Base-by-base conservation (phyloP, 2,113 vertebrate species). In the Ceratotherium simum region DNA sequence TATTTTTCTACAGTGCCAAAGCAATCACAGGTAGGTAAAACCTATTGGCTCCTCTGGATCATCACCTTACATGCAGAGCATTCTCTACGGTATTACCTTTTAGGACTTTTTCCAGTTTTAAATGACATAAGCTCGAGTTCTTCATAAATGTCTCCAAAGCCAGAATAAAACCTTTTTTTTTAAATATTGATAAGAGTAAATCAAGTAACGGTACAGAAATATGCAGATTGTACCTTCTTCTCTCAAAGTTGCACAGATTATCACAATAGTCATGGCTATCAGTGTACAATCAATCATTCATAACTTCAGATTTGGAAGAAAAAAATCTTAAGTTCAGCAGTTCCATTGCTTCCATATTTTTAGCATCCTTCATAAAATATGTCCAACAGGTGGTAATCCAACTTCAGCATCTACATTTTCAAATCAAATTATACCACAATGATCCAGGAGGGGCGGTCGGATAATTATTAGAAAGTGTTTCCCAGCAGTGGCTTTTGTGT, bases 361-460 rank as follows among this genome's bases (percentile, higher is more conserved):
- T 46, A 51, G 17, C 14, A 67, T 72, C 1, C 11, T 46, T 79
- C 42, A 36, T 31, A n/a, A 36, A 79, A 39, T 23, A 79, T n/a
- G 3, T 56, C 4, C 5, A 83, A 2, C 27, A 36, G 36, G 8
- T 18, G 5, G 3, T 27, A 86, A 79, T 16, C 6, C 20, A 76
- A 42, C 17, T 51, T 88, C 10, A 36, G 12, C 12, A 3, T 13
- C 14, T n/a, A 36, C 1, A 95, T 33, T 85, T 95, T 85, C 5
- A 88, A 69, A 51, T 69, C 16, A 87, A 62, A 69, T 90, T 5
- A 73, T 11, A 56, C 8, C 17, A 69, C 5, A 54, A 10, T 42
- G 54, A 39, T 60, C 0, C 9, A 27, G 48, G 18, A 7, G 27
- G 1, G 5, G 3, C 6, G 12, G n/a, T 11, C 5, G 5, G 0